Evolutionary conservation across 1,140 invertebrate genomes (phyloP).

Genomic region (Bombus huntii): DNA sequence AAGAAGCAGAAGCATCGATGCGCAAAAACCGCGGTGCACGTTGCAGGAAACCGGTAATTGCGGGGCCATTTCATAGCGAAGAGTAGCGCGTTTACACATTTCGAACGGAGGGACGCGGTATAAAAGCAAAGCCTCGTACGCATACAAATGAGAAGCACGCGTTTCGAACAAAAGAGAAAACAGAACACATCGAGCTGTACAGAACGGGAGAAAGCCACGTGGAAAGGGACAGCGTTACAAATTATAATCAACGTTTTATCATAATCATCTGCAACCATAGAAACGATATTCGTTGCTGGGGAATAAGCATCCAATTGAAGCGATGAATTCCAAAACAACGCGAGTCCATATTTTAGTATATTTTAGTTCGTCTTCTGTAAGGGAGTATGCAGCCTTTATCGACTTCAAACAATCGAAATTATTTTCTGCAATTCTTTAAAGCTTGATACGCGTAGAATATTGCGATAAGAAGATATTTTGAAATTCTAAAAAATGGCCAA

Average conservation of each 20-base stretch:
- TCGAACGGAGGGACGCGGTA: neutral
- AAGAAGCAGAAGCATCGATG: slow-evolving; percentile 21
- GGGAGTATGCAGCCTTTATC: too few species aligned
- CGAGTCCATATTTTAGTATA: too few species aligned
- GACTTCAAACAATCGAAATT: too few species aligned
- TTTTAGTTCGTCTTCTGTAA: too few species aligned
- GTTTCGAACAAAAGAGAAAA: slow-evolving; percentile 32
- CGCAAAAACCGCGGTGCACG: slow-evolving; percentile 21
- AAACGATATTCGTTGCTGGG: neutral
- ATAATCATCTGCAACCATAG: too few species aligned
- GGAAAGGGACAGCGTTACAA: neutral
- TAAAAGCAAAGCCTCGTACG: neutral
- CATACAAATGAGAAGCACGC: slow-evolving; percentile 22
- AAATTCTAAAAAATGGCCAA: too few species aligned
- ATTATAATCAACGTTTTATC: neutral
- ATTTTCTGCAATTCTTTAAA: too few species aligned
- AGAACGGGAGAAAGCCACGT: neutral
- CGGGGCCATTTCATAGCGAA: slow-evolving; percentile 19
- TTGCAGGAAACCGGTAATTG: slow-evolving; percentile 26
- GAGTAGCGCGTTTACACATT: slow-evolving; percentile 17
- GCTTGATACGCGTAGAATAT: too few species aligned
- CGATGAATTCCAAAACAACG: neutral
- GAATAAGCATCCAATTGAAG: neutral
- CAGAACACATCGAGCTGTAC: neutral
- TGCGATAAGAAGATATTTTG: too few species aligned